Conservation (phyloP, 2,888 invertebrate genomes). For the Hypercompe scribonia region DNA sequence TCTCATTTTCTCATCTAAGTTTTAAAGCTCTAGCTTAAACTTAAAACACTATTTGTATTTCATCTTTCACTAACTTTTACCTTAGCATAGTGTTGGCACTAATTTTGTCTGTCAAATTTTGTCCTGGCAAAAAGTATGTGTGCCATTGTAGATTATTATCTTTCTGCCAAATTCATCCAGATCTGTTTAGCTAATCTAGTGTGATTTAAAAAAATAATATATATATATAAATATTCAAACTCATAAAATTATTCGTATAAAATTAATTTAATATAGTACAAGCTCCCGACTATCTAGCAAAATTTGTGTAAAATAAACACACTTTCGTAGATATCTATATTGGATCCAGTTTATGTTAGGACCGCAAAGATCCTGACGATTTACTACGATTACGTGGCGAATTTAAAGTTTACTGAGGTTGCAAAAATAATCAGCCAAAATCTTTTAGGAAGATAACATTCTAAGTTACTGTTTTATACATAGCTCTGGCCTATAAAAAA, state of each 20-base stretch:
- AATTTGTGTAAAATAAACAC: not conserved
- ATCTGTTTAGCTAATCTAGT: too few species aligned
- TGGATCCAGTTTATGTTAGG: too few species aligned
- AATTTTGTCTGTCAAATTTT: too few species aligned
- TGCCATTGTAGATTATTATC: too few species aligned
- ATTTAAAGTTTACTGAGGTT: constrained; percentile 4
- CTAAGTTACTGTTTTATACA: not conserved
- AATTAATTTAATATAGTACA: too few species aligned
- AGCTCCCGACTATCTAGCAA: not conserved
- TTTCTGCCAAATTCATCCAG: too few species aligned
- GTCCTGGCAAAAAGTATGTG: too few species aligned
- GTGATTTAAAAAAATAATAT: too few species aligned
- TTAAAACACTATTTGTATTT: not conserved
- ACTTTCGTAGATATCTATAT: not conserved
- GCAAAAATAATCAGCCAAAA: not conserved
- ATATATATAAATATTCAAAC: too few species aligned
- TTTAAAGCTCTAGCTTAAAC: not conserved
- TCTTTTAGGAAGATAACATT: not conserved
- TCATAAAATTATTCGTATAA: too few species aligned
- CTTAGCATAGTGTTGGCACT: not conserved
- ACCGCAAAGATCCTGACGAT: not conserved
- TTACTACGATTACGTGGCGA: constrained; percentile 1
- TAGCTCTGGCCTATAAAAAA: not conserved
- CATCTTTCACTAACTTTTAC: not conserved
- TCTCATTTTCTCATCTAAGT: too few species aligned